phyloP scores from a whole-genome alignment of 2,888 invertebrate genomes.

The Mactromeris polynyma region DNA sequence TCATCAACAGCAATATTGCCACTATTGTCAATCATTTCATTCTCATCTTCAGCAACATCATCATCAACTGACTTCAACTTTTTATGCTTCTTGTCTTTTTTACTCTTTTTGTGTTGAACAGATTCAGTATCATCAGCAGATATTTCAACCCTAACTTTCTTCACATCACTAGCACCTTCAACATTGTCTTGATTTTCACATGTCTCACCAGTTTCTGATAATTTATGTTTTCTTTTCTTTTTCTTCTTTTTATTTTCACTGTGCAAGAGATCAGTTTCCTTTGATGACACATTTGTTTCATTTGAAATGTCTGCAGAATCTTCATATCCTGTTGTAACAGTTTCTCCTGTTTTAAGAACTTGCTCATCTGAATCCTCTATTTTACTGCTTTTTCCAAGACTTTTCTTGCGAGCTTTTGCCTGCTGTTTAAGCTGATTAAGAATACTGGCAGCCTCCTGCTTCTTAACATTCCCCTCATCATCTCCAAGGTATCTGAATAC shows the following conservation, averaged over 20 bases:
- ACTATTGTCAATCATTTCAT: slow-evolving; percentile 22
- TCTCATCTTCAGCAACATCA: slow-evolving; percentile 11
- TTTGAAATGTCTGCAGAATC: background rate
- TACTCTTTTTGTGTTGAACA: slow-evolving; percentile 31
- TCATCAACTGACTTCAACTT: background rate
- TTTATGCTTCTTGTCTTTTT: slow-evolving; percentile 47
- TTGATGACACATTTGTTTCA: background rate
- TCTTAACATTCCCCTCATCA: slow-evolving; percentile 40
- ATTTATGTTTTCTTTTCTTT: slow-evolving; percentile 39
- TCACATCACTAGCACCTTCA: slow-evolving; percentile 12
- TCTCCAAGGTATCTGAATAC: slow-evolving; percentile 71
- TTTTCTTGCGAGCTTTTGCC: slow-evolving; percentile 68
- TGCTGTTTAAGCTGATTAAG: slow-evolving; percentile 70
- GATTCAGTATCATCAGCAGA: slow-evolving; percentile 1
- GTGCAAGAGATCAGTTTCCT: background rate
- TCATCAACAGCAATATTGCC: slow-evolving; percentile 12
- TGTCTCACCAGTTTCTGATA: background rate
- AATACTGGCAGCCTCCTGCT: slow-evolving; percentile 57
- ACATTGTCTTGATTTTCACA: slow-evolving; percentile 14
- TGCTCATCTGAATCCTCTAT: slow-evolving; percentile 21
- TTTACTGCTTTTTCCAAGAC: background rate
- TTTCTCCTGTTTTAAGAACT: background rate
- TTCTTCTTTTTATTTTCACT: slow-evolving; percentile 34
- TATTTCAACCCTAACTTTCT: slow-evolving; percentile 8
- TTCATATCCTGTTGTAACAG: slow-evolving; percentile 12